Base-by-base conservation (phyloP, 2,113 vertebrate genomes). In the Sapajus apella region DNA sequence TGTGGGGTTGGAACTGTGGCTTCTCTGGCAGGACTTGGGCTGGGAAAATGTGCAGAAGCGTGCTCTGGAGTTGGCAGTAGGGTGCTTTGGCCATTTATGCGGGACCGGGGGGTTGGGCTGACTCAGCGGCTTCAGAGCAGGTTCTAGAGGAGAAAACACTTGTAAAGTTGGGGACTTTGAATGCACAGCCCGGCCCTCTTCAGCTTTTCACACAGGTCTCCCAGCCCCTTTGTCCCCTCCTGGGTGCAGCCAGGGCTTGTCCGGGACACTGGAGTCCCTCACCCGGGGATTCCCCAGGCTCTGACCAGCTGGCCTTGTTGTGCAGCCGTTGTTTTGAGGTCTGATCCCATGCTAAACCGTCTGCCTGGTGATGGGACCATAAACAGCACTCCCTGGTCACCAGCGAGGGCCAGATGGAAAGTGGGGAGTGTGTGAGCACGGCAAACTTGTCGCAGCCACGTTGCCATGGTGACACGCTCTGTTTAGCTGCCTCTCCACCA, bases 401-500 rank as follows among this genome's bases (percentile, higher is more conserved):
- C 86, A 95, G 93, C 87, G 20, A 95, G 92, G 93, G 87, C 98
- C 98, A 98, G 97, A 97, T 98, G 98, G 98, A 89, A 76, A 68
- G 0, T 66, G 96, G 97, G 97, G 79, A 90, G 64, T 87, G 92
- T 97, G 97, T 76, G 97, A 95, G 96, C 90, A 35, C 50, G 25
- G 47, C 6, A 30, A 96, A 97, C 92, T 94, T 97, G 96, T 97
- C 40, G 18, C 96, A 96, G n/a, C 86, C 72, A 64, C 66, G 95
- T 98, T 98, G 93, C 93, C 97, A 93, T 64, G 96, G 97, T 80
- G 98, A 98, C 96, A 40, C 81, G 95, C 93, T 98, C 98, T 97
- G 97, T 98, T 98, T 97, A 96, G 95, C 94, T 66, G 86, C 92
- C 94, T 95, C 91, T 97, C 93, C 45, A 40, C 23, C 13, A 86